phyloP scores from a whole-genome alignment of 2,888 invertebrate genomes.

The Drosophila niveifrons region DNA sequence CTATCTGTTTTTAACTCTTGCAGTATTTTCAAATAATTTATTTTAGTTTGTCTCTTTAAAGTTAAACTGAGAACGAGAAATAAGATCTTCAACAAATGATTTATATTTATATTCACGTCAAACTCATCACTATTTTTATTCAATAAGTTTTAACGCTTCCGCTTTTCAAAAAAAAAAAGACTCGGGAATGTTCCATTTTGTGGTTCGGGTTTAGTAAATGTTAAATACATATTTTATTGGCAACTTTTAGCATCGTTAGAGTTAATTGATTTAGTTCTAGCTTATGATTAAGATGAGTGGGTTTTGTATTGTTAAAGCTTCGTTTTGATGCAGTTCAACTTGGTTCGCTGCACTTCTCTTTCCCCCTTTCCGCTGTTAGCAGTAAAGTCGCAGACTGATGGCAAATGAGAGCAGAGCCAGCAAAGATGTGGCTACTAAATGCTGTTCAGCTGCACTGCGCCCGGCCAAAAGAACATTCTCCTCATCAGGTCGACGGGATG shows the following conservation, averaged over 20 bases:
- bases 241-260: slow-evolving; percentile 72
- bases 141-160: no score
- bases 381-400: slow-evolving; percentile 18
- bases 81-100: no score
- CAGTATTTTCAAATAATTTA: no score
- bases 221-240: slow-evolving; percentile 67
- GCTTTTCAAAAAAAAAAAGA: neutral
- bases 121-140: no score
- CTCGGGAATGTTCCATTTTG: neutral
- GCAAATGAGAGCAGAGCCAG: slow-evolving; percentile 12
- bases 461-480: slow-evolving; percentile 60
- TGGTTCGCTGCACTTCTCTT: neutral
- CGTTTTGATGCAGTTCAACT: slow-evolving; percentile 39
- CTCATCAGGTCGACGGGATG: slow-evolving; percentile 67
- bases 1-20: no score
- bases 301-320: slow-evolving; percentile 73
- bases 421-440: neutral
- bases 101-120: no score
- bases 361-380: slow-evolving; percentile 18
- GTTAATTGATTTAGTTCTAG: slow-evolving; percentile 69
- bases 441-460: slow-evolving; percentile 30
- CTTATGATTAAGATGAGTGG: slow-evolving; percentile 71
- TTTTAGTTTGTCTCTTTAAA: no score
- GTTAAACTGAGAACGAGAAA: no score
- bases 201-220: slow-evolving; percentile 57